Conservation (phyloP, 2,888 invertebrate genomes). For the Chydorus sphaericus region DNA sequence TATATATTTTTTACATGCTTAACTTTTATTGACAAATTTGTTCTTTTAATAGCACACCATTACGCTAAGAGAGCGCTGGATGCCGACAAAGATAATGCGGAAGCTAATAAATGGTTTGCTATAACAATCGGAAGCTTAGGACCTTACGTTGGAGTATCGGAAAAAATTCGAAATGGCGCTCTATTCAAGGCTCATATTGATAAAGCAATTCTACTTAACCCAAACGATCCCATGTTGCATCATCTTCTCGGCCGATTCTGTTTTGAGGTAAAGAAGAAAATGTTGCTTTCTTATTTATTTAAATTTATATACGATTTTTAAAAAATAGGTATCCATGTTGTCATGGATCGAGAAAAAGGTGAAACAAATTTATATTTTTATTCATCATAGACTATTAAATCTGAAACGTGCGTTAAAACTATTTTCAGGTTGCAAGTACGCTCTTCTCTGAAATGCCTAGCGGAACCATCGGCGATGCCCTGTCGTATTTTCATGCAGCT, state of each 20-base stretch:
- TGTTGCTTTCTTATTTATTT: no score
- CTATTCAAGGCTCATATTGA: conserved; percentile 51
- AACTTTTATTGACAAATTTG: neutral
- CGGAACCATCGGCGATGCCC: conserved; percentile 45
- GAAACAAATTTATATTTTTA: no score
- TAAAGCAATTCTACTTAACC: conserved; percentile 42
- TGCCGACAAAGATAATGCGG: conserved; percentile 34
- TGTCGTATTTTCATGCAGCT: conserved; percentile 38
- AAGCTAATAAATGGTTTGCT: conserved; percentile 57
- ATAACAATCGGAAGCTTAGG: conserved; percentile 46
- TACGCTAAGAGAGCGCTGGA: conserved; percentile 40
- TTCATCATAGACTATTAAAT: no score
- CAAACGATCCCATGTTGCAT: conserved; percentile 44
- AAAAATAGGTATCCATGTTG: conserved; percentile 36
- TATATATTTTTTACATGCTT: neutral
- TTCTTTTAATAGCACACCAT: conserved; percentile 35
- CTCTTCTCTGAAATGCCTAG: conserved; percentile 47
- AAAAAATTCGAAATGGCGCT: conserved; percentile 48
- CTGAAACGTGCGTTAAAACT: no score
- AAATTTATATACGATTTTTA: conserved; percentile 9
- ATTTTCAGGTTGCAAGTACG: conserved; percentile 42
- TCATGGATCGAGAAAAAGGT: conserved; percentile 47
- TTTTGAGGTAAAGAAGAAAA: conserved; percentile 46
- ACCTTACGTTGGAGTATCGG: conserved; percentile 42
- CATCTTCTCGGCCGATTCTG: conserved; percentile 55